Conservation (phyloP, 1,140 invertebrate genomes). For the Diachasmimorpha longicaudata region DNA sequence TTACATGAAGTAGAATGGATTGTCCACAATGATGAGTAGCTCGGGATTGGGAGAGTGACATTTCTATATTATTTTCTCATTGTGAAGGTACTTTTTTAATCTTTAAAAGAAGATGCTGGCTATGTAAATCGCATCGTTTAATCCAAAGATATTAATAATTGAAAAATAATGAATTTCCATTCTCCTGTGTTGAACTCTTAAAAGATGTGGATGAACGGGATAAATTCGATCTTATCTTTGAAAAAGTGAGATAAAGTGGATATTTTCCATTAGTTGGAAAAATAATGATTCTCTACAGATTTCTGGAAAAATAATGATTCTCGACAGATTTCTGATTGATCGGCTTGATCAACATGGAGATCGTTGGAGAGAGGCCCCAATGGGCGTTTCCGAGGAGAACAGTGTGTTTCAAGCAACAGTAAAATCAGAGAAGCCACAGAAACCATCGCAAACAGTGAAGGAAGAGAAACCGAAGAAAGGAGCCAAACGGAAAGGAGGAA, state of each 20-base stretch:
- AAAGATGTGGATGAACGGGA: not conserved
- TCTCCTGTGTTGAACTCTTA: no score
- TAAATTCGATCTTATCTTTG: not conserved
- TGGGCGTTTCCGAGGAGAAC: conserved; percentile 60
- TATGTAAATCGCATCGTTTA: no score
- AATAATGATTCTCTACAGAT: conserved; percentile 38
- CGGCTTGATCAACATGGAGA: conserved; percentile 61
- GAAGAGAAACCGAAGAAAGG: conserved; percentile 59
- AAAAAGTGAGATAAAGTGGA: not conserved
- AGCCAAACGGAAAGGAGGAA: conserved; percentile 57
- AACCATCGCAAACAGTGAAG: conserved; percentile 46
- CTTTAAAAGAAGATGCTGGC: no score
- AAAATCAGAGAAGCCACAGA: conserved; percentile 52
- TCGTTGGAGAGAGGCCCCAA: conserved; percentile 58
- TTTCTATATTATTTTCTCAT: no score
- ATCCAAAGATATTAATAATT: no score
- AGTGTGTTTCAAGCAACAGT: conserved; percentile 51
- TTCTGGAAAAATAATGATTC: conserved; percentile 35
- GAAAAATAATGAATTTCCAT: no score
- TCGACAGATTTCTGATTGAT: conserved; percentile 58
- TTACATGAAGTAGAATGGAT: not conserved
- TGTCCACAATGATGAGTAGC: not conserved
- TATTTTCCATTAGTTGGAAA: no score
- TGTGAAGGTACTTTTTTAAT: no score
- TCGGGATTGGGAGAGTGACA: no score